Base-by-base conservation (phyloP, 2,113 vertebrate genomes). In the Upupa epops region DNA sequence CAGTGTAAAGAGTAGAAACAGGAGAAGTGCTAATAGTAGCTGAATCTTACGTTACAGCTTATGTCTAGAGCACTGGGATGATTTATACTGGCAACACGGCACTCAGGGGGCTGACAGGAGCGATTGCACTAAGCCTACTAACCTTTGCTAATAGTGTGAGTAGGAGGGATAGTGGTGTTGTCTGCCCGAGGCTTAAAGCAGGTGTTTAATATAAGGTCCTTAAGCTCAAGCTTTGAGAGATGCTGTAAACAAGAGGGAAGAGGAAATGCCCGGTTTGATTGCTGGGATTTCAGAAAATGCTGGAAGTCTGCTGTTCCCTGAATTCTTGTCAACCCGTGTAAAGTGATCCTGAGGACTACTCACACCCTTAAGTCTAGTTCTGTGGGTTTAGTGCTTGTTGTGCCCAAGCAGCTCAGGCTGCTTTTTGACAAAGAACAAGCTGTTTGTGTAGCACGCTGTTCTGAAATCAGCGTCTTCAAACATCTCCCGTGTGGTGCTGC, bases 201-300 rank as follows among this genome's bases (percentile, higher is more conserved):
- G 65, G 86, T 85, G 52, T 85, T 94, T 86, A 89, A 17, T 40
- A 69, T 37, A 81, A 72, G n/a, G 52, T 93, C 25, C 83, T 77
- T 63, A 73, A 70, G 72, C 18, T 81, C 26, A 83, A 78, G 78
- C 68, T 91, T 88, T 86, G 72, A 89, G 64, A 74, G 55, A 37
- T 34, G 21, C 29, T 58, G 25, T 61, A 77, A 93, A 72, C 17
- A 60, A 74, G 83, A 68, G 71, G 36, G 45, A 66, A 75, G 65
- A 52, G 32, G 36, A 87, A 73, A 80, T 74, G 18, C 15, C 21
- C 19, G 10, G 25, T 52, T 80, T 66, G 65, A 45, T 83, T 87
- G 83, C 42, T 51, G 56, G 70, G 31, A 29, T 63, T 88, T 77
- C 37, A 64, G 68, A 61, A 90, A 74, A 52, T 12, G 55, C 54